Percentiles rank a stretch among this genome's conserved stretches.
These are phyloP conservation scores for Trichopria drosophilae DNA, from an alignment of 2,888 invertebrate genomes.

Conservation along the genomic window DNA sequence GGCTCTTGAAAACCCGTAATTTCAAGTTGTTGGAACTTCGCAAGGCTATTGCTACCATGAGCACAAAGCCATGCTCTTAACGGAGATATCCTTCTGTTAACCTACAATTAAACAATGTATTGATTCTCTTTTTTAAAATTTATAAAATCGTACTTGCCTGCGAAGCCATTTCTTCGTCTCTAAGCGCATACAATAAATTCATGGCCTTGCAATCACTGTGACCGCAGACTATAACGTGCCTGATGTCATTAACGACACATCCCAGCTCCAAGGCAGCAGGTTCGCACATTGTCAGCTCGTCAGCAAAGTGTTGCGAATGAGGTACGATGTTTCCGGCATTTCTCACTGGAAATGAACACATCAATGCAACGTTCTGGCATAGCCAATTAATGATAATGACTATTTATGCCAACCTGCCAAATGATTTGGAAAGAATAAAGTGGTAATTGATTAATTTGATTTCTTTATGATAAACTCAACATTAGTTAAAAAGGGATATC, in stretches of 20 bases:
- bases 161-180: conserved; percentile 76
- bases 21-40: conserved; percentile 78
- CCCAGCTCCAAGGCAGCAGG: conserved; percentile 94
- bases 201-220: conserved; percentile 99
- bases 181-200: conserved; percentile 84
- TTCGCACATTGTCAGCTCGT: conserved; percentile 89
- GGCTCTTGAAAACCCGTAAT: conserved; percentile 68
- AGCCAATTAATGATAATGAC: conserved; percentile 1
- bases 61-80: conserved; percentile 89
- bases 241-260: conserved; percentile 87
- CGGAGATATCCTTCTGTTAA: conserved; percentile 81
- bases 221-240: conserved; percentile 93
- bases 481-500: conserved; percentile 26
- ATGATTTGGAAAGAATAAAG: too few species aligned
- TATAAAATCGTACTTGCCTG: conserved; percentile 58
- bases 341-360: conserved; percentile 68
- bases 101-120: conserved; percentile 57
- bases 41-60: conserved; percentile 79
- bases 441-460: too few species aligned
- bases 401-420: conserved; percentile 7
- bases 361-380: not conserved
- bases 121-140: not conserved
- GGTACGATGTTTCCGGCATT: conserved; percentile 97
- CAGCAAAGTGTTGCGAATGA: conserved; percentile 83
- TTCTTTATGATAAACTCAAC: too few species aligned